Evolutionary conservation across 1,140 invertebrate species (phyloP).

Genomic region (Tyrophagus putrescentiae): DNA sequence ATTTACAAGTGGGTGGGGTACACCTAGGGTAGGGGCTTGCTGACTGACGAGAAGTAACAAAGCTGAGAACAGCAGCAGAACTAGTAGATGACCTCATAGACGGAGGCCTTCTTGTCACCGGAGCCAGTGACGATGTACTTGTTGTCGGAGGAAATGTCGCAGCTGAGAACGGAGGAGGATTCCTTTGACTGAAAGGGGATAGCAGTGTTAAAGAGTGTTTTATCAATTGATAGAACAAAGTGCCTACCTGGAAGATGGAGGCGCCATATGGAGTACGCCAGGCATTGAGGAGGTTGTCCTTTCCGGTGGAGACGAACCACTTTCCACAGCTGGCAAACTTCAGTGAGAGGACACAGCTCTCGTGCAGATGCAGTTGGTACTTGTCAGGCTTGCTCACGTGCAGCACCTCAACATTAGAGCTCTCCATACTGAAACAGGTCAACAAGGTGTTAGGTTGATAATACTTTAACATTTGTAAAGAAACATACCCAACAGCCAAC

Average conservation of each 20-base stretch:
- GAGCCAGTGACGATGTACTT: slow-evolving; percentile 97
- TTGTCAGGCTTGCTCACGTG: slow-evolving; percentile 74
- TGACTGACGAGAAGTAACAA: too few species aligned
- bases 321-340: slow-evolving; percentile 91
- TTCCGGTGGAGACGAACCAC: slow-evolving; percentile 98
- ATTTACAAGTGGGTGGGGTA: too few species aligned
- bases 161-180: slow-evolving; percentile 92
- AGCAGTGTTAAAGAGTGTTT: background rate
- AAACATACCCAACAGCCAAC: slow-evolving; percentile 61
- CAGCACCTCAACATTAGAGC: slow-evolving; percentile 84
- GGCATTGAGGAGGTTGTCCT: slow-evolving; percentile 92
- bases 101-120: slow-evolving; percentile 94
- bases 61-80: too few species aligned
- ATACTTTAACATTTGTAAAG: background rate
- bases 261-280: slow-evolving; percentile 94
- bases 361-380: slow-evolving; percentile 91
- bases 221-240: background rate
- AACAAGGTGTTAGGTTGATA: background rate
- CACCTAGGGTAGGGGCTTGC: too few species aligned
- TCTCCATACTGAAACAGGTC: slow-evolving; percentile 64
- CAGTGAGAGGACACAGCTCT: slow-evolving; percentile 93
- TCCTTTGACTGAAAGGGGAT: slow-evolving; percentile 70
- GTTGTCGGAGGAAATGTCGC: slow-evolving; percentile 96
- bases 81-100: slow-evolving; percentile 97
- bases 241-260: slow-evolving; percentile 82